Percentiles rank a stretch among this genome's conserved stretches.
Evolutionary conservation across 1,140 invertebrate species (phyloP).

Genomic region (Cotesia vestalis): DNA sequence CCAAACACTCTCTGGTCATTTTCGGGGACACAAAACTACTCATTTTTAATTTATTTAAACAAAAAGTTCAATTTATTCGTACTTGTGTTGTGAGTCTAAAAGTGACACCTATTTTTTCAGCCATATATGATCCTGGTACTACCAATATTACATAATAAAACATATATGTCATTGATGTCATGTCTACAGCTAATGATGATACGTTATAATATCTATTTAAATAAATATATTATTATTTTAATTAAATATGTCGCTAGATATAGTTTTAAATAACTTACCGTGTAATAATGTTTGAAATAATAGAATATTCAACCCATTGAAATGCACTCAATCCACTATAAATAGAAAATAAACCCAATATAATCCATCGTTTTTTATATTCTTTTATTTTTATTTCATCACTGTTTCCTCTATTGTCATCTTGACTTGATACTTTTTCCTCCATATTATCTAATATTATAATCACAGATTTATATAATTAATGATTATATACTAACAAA

Average conservation of each 20-base stretch:
- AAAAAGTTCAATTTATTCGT: too few relatives aligned
- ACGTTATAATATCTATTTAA: slow-evolving; percentile 67
- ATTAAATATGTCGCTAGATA: too few relatives aligned
- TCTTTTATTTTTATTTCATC: too few relatives aligned
- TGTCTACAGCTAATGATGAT: slow-evolving; percentile 69
- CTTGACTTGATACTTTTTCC: too few relatives aligned
- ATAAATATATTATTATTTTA: neutral
- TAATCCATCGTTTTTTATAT: too few relatives aligned
- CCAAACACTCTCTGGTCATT: neutral
- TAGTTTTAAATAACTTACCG: slow-evolving; percentile 46
- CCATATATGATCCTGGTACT: slow-evolving; percentile 74
- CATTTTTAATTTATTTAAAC: too few relatives aligned
- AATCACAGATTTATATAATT: too few relatives aligned
- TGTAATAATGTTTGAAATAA: slow-evolving; percentile 66
- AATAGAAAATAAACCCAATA: slow-evolving; percentile 63
- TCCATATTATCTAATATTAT: too few relatives aligned
- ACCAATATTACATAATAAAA: slow-evolving; percentile 74
- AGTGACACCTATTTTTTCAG: slow-evolving; percentile 59
- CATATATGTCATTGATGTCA: slow-evolving; percentile 78
- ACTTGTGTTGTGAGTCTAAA: neutral
- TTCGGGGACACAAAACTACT: neutral
- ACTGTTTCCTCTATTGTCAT: too few relatives aligned
- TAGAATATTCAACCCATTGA: slow-evolving; percentile 70
- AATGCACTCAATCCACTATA: slow-evolving; percentile 67
- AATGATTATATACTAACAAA: too few relatives aligned